A percentile compares a stretch with the other conserved stretches of the same genome.
Conservation (phyloP, 2,113 vertebrate species). For the Pipa parva region DNA sequence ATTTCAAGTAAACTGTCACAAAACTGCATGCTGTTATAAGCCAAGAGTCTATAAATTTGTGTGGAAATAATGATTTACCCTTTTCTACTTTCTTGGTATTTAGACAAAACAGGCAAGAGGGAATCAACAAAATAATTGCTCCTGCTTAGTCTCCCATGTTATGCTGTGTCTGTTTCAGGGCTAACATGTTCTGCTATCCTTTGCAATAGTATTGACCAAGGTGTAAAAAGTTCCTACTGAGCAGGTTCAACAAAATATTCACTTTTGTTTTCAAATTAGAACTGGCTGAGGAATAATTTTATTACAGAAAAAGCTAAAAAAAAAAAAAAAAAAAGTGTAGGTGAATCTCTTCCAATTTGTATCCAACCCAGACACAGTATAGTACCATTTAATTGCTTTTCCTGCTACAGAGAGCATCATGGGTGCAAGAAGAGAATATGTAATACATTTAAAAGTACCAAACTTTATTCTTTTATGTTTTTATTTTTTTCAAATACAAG, state of each 20-base stretch:
- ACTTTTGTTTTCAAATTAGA: background rate
- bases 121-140: constrained; percentile 34
- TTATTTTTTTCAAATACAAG: too few relatives aligned
- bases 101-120: constrained; percentile 33
- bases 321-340: too few relatives aligned
- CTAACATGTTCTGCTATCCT: background rate
- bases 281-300: background rate
- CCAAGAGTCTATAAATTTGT: constrained; percentile 45
- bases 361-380: background rate
- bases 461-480: too few relatives aligned
- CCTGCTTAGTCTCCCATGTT: constrained; percentile 25
- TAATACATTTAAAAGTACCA: too few relatives aligned
- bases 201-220: background rate
- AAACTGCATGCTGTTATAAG: constrained; percentile 49
- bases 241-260: background rate
- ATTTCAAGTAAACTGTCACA: constrained; percentile 55
- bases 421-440: too few relatives aligned
- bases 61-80: constrained; percentile 27
- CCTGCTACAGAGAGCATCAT: background rate
- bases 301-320: background rate
- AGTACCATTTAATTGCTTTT: background rate
- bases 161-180: background rate
- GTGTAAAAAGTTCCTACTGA: background rate
- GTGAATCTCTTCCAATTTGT: too few relatives aligned
- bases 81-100: constrained; percentile 43